phyloP scores from a whole-genome alignment of 2,888 invertebrate species.

The Lycophotia porphyrea region DNA sequence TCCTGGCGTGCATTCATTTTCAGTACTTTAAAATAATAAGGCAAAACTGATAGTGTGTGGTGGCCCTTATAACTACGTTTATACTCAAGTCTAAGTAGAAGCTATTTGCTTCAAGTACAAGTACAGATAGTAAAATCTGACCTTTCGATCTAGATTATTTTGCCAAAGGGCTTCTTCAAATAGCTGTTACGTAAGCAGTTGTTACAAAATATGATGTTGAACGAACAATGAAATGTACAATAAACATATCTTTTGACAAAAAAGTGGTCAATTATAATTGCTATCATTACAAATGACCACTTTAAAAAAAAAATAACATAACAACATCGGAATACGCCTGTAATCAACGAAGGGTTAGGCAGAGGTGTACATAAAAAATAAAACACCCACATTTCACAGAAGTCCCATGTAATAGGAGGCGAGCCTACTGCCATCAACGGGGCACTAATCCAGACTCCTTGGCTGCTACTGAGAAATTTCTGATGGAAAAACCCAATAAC shows the following conservation, averaged over 20 bases:
- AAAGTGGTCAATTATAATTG: no score
- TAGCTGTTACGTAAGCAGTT: constrained; percentile 22
- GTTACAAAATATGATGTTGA: constrained; percentile 17
- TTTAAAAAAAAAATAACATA: no score
- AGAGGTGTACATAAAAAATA: not conserved
- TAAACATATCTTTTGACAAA: not conserved
- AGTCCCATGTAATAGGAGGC: not conserved
- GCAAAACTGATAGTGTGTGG: not conserved
- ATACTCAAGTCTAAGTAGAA: constrained; percentile 37
- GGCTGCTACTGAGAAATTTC: not conserved
- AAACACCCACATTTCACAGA: not conserved
- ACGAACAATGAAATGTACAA: not conserved
- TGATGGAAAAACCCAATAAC: not conserved
- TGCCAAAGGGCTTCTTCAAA: constrained; percentile 40
- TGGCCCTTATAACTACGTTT: not conserved
- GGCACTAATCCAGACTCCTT: not conserved
- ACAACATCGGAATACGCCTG: not conserved
- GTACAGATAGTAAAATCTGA: constrained; percentile 63
- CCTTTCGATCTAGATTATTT: constrained; percentile 56
- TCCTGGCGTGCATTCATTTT: not conserved
- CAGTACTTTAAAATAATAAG: not conserved
- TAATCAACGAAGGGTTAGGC: not conserved
- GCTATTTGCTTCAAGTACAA: constrained; percentile 37
- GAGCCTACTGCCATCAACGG: not conserved
- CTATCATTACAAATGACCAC: no score